Base-by-base conservation (phyloP, 1,140 invertebrate genomes). In the Caenorhabditis briggsae region DNA sequence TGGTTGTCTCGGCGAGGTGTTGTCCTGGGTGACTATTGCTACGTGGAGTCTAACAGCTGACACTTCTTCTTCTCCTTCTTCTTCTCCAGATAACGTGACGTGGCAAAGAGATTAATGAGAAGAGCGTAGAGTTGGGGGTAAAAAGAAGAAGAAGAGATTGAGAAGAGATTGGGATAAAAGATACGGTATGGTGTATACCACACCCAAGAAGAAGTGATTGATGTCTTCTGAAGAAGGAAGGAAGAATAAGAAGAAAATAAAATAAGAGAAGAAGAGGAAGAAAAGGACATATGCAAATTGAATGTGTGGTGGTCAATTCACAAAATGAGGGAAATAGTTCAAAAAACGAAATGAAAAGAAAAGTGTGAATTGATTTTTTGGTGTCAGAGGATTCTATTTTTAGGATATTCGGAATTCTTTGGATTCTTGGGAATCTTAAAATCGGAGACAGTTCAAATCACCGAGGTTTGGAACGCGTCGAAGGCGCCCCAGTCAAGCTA, bases 71-170 rank as follows among this genome's bases (percentile, higher is more conserved):
- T n/a, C n/a, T n/a, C 20, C 56, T 58, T n/a, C 14, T 12, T 43
- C 33, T 43, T 5, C 33, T 5, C 6, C 8, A 82, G 5, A 6
- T 50, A 16, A 16, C n/a, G 78, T 55, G 78, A 82, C 78, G 58
- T 58, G 55, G 33, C 55, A 61, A 83, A 58, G 58, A 83, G 53
- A 83, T 58, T 53, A 82, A 82, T 82, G 48, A 58, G 55, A 25
- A 14, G 20, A n/a, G 33, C 33, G 65, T 50, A 25, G 18, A 23
- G 46, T 53, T 53, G 50, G 50, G 16, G 50, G 16, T 11, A 53
- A 16, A 53, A 53, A 53, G 16, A 82, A 25, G 16, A 82, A 25
- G 48, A 12, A 82, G 74, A 82, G 23, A 53, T 16, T 2, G 12
- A 55, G 78, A 82, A 25, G 6, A 82, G 78, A 82, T 55, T 55